Base-by-base conservation (phyloP, 2,797 vertebrate species). In the Crotalus adamanteus region DNA sequence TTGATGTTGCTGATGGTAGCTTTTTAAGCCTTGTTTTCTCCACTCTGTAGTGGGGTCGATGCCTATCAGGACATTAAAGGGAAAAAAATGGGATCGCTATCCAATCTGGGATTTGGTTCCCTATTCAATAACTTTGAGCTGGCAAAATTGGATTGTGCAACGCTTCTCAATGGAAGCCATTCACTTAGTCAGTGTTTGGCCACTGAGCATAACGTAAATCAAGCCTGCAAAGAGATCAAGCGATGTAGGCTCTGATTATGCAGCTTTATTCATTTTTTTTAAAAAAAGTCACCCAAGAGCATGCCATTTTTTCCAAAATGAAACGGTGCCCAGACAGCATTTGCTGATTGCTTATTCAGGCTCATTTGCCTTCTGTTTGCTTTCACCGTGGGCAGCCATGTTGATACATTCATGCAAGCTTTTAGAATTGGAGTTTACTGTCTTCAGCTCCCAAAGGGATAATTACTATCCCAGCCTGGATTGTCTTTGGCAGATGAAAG, bases 391-490 rank as follows among this genome's bases (percentile, higher is more conserved):
- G 31, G 37, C 73, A 83, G 20, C 73, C 73, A 83, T 83, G 37
- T 83, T 83, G 73, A 83, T 47, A 47, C 73, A 83, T 83, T 25
- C 73, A 4, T 25, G 73, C 73, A 83, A 83, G 73, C 73, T 83
- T 83, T 83, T 25, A 47, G 73, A 83, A 83, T 83, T 6, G 86
- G 12, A 8, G 92, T 92, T 93, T 94, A 92, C 57, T 91, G 55
- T 92, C 90, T 42, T 65, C 16, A 4, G 18, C 47, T 95, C 97
- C 94, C 94, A 92, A 89, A 94, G 93, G 95, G 94, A 93, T 94
- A 96, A 96, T 96, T 96, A 96, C 92, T 96, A 96, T n/a, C 69
- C 94, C 92, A 91, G 91, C 92, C 94, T 94, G 94, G 94, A 96
- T 96, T 61, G 93, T 93, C 89, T 94, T 91, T 95, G 94, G 94